phyloP scores from a whole-genome alignment of 2,888 invertebrate species.

The Homarus gammarus region DNA sequence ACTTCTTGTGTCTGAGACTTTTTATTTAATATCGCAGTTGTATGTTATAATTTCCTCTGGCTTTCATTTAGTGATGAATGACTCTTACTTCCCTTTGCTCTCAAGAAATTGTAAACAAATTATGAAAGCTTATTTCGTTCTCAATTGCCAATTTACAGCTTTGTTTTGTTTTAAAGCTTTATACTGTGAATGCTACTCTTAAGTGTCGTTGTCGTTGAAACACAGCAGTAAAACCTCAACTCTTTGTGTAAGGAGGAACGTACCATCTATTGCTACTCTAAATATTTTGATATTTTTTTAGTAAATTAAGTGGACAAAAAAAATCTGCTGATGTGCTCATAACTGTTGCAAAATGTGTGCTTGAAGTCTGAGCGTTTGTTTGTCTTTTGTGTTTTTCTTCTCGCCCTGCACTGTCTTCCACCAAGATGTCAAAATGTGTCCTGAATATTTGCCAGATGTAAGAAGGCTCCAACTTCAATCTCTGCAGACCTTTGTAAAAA shows the following conservation, averaged over 20 bases:
- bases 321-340: not conserved
- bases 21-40: not conserved
- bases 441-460: not conserved
- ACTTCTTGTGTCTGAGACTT: not conserved
- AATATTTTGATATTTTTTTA: not conserved
- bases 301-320: not conserved
- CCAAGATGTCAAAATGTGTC: not conserved
- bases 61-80: not conserved
- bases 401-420: not conserved
- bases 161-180: not conserved
- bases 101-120: not conserved
- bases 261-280: not conserved
- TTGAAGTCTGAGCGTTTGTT: not conserved
- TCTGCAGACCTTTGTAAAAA: too few relatives aligned
- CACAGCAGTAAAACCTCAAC: not conserved
- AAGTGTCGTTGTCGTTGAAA: not conserved
- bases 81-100: too few relatives aligned
- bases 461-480: not conserved
- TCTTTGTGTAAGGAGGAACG: not conserved
- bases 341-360: slow-evolving; percentile 1
- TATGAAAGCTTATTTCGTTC: not conserved
- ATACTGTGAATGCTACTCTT: not conserved
- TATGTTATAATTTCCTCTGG: not conserved
- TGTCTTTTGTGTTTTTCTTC: not conserved
- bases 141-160: not conserved